Base-by-base conservation (phyloP, 1,140 invertebrate species). In the Thaumetopoea pityocampa region DNA sequence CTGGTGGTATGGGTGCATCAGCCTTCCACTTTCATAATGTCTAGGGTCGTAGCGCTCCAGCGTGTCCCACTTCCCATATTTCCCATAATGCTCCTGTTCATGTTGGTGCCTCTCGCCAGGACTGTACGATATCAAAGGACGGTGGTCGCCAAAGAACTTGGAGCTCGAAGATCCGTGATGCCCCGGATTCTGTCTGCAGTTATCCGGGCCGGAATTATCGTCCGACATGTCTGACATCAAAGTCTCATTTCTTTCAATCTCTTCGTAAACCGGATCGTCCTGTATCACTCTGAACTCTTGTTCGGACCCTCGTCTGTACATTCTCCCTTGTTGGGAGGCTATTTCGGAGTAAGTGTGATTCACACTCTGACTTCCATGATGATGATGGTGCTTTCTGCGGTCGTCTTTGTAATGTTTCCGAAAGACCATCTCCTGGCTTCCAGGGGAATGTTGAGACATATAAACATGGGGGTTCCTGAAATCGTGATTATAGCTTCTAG, bases 261-360 rank as follows among this genome's bases (percentile, higher is more conserved):
- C 93, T 68, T 94, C 93, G 67, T 94, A 94, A 1, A 94, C 92
- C 0, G 92, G 92, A 59, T 94, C 93, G 54, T 92, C 91, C 48
- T 90, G 88, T 35, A 85, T 82, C 7, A 79, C 77, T 18, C 81
- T 51, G 40, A 82, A 85, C 28, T 86, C 78, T 15, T 71, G 67
- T 12, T 85, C 86, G 0, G 80, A 79, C 2, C 76, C 85, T 8
- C 83, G 76, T 28, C 87, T 36, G 27, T 86, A 86, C 24, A 78
- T 74, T 9, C 82, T 81, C 17, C 86, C 80, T 42, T 80, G 80
- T 29, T 83, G 77, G 0, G 69, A 63, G 0, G 74, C 80, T 10
- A 90, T 90, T 65, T 90, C 89, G 0, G 87, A 88, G 59, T 90
- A 90, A 0, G 88, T 88, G 52, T 90, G 89, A 51, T 88, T 88